Evolutionary conservation across 1,140 invertebrate species (phyloP).

Genomic region (Neodiprion virginianus): DNA sequence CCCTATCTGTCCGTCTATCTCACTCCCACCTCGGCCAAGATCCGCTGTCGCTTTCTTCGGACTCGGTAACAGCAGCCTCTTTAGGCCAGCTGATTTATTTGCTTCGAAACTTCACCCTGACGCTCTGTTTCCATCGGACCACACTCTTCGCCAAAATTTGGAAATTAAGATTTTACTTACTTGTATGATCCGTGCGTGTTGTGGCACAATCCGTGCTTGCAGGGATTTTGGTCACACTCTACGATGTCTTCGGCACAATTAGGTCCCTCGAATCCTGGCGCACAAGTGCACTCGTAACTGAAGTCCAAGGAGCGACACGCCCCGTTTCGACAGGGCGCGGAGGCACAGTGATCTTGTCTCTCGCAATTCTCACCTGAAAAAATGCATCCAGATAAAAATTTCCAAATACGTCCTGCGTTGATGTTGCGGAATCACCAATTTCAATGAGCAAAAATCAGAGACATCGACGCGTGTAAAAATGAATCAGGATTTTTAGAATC

Average conservation of each 20-base stretch:
- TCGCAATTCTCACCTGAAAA: constrained; percentile 84
- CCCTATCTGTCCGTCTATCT: constrained; percentile 8
- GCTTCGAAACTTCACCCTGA: constrained; percentile 22
- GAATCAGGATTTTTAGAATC: no score
- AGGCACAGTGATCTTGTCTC: constrained; percentile 86
- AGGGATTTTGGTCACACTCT: constrained; percentile 82
- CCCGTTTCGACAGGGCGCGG: constrained; percentile 86
- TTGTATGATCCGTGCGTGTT: constrained; percentile 92
- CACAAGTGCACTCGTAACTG: constrained; percentile 83
- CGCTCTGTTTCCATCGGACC: constrained; percentile 24
- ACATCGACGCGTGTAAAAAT: no score
- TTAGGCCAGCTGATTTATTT: constrained; percentile 17
- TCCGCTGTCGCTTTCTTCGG: neutral
- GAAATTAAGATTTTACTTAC: constrained; percentile 65
- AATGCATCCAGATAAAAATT: constrained; percentile 16
- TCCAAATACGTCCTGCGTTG: no score
- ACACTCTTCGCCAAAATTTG: constrained; percentile 24
- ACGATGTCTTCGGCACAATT: constrained; percentile 89
- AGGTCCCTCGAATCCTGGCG: constrained; percentile 84
- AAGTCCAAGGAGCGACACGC: constrained; percentile 79
- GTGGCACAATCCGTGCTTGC: constrained; percentile 81
- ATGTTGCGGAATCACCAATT: no score
- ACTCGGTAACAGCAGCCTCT: constrained; percentile 10
- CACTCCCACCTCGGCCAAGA: constrained; percentile 15
- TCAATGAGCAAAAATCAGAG: no score